Base-by-base conservation (phyloP, 2,888 invertebrate species). In the Scaptomyza flava region DNA sequence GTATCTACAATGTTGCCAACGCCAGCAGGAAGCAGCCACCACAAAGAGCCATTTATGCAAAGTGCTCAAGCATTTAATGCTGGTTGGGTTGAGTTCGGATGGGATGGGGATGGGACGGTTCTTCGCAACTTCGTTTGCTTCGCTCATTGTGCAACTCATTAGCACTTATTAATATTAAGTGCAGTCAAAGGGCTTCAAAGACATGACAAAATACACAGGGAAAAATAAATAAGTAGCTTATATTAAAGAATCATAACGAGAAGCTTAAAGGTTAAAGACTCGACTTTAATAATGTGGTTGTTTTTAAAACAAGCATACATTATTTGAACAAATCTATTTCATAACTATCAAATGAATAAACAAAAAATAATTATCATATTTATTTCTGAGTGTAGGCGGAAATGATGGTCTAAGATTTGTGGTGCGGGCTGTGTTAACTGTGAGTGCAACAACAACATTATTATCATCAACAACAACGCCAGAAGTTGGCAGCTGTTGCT, bases 151-250 rank as follows among this genome's bases (percentile, higher is more conserved):
- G 80, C 80, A 89, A 89, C 89, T 90, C 89, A 90, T 89, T 89
- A 89, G 86, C 89, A 90, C 89, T 89, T 90, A 89, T 90, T 89
- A 89, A 89, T 89, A 72, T 76, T 76, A 86, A 89, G 79, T 82
- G 89, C 81, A 68, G 71, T 53, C 60, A 54, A 56, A 69, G 61
- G 54, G 61, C 42, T 30, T 45, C 11, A 14, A 17, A 38, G 27
- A n/a, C 38, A 33, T 34, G 38, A 14, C 17, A n/a, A 31, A 47
- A 1, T 51, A 50, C 75, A 38, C 54, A 53, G n/a, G 8, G 27
- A 45, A 27, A 63, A 59, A 50, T 34, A 43, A 23, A 2, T 1
- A 11, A 27, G 27, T 6, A 5, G 6, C 27, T 27, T 27, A 3
- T 27, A 1, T 5, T 27, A 5, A 3, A 27, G 27, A 27, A 27